Evolutionary conservation across 2,113 vertebrate genomes (phyloP).

Genomic region (Talpa occidentalis): DNA sequence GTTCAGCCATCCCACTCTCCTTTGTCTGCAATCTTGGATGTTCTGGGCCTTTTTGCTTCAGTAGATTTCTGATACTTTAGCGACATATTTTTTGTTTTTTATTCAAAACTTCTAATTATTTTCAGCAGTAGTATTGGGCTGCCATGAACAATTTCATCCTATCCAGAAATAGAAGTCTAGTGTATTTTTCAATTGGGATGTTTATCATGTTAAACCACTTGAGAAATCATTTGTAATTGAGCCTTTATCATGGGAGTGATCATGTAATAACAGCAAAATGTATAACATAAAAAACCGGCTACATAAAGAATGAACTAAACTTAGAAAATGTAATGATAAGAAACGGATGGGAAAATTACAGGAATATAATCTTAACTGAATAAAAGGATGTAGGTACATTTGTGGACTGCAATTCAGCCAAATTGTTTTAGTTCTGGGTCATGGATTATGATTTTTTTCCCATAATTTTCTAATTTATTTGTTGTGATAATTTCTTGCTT

Average conservation of each 20-base stretch:
- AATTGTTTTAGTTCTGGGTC: not conserved
- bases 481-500: not conserved
- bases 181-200: not conserved
- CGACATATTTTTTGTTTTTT: not conserved
- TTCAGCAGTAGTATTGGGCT: not conserved
- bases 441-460: not conserved
- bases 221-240: not conserved
- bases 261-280: not conserved
- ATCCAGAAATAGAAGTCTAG: not conserved
- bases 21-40: not conserved
- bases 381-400: not conserved
- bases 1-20: not conserved
- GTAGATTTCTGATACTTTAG: not conserved
- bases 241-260: not conserved
- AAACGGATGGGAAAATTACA: not conserved
- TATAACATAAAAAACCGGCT: not conserved
- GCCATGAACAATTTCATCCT: not conserved
- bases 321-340: not conserved
- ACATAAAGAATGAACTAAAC: not conserved
- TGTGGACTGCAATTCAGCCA: not conserved
- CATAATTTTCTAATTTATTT: not conserved
- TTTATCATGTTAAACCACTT: constrained; percentile 36
- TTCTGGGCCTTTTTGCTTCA: not conserved
- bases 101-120: constrained; percentile 17
- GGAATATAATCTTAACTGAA: not conserved